phyloP scores from a whole-genome alignment of 2,888 invertebrate species.

The Lasioglossum leucozonium region DNA sequence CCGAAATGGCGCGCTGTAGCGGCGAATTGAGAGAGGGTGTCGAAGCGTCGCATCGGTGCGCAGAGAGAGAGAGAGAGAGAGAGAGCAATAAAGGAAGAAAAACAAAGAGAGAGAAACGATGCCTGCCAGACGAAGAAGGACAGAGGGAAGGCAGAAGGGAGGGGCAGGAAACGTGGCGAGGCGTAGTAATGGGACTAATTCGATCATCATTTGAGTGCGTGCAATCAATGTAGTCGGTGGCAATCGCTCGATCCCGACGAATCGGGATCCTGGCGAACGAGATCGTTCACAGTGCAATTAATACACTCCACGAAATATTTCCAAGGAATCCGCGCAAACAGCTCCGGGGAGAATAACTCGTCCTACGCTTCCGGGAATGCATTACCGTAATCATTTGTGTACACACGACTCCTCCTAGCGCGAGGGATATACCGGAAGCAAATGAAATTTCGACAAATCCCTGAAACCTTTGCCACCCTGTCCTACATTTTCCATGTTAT shows the following conservation, averaged over 20 bases:
- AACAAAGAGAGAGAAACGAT: slow-evolving; percentile 24
- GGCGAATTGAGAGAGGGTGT: slow-evolving; percentile 8
- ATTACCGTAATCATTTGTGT: neutral
- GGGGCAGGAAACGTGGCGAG: slow-evolving; percentile 65
- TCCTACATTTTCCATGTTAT: neutral
- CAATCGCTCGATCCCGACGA: neutral
- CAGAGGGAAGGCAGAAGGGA: slow-evolving; percentile 47
- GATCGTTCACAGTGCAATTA: neutral
- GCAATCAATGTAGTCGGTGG: neutral
- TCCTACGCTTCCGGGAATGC: neutral
- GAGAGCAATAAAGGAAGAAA: neutral
- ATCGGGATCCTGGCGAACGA: neutral
- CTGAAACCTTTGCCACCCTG: neutral
- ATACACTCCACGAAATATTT: neutral
- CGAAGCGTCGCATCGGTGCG: neutral
- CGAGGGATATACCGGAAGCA: neutral
- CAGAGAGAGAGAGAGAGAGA: slow-evolving; percentile 3
- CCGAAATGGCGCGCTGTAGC: neutral
- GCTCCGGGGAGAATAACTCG: neutral
- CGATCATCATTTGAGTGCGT: slow-evolving; percentile 39
- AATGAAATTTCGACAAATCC: neutral
- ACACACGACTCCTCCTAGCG: neutral
- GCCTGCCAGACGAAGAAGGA: slow-evolving; percentile 43
- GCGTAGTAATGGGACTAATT: slow-evolving; percentile 51
- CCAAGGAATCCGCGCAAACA: neutral